Percentiles rank a stretch among this genome's conserved stretches.
These are phyloP conservation scores for Mesocricetus auratus DNA, from an alignment of 2,113 vertebrate genomes.

Conservation along the genomic window DNA sequence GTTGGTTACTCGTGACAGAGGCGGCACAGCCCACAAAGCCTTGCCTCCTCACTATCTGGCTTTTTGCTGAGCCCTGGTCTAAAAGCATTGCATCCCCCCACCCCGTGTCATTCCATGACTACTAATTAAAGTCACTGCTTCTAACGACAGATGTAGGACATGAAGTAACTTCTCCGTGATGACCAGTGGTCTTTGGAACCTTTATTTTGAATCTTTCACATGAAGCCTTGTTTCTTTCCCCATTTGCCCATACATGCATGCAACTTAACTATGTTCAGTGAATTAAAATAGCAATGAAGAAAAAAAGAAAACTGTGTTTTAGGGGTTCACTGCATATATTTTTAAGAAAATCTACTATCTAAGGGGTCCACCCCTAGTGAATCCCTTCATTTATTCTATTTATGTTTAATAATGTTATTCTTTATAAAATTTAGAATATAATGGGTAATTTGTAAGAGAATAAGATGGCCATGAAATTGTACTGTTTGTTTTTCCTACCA, in stretches of 20 bases:
- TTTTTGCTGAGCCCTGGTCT: neutral
- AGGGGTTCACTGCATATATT: neutral
- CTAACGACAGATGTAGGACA: neutral
- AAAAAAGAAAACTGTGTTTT: slow-evolving; percentile 6
- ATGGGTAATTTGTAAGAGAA: neutral
- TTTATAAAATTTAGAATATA: neutral
- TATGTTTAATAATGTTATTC: neutral
- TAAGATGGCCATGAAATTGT: neutral
- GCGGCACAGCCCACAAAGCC: neutral
- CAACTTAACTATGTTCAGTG: slow-evolving; percentile 10
- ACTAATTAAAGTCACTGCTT: neutral
- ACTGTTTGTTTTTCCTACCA: neutral
- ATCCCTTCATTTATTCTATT: neutral
- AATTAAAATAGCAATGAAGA: slow-evolving; percentile 11
- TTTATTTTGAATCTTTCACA: neutral
- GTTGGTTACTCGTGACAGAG: neutral
- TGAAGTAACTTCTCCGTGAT: neutral
- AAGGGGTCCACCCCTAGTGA: neutral
- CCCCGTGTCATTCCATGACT: neutral
- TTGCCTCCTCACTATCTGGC: neutral
- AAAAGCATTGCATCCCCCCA: neutral
- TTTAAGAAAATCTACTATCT: neutral
- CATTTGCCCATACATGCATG: neutral
- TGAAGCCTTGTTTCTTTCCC: neutral
- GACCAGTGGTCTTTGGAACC: neutral